A percentile compares a stretch with the other conserved stretches of the same genome.
Evolutionary conservation across 2,888 invertebrate genomes (phyloP).

Genomic region (Sinelater perroti): DNA sequence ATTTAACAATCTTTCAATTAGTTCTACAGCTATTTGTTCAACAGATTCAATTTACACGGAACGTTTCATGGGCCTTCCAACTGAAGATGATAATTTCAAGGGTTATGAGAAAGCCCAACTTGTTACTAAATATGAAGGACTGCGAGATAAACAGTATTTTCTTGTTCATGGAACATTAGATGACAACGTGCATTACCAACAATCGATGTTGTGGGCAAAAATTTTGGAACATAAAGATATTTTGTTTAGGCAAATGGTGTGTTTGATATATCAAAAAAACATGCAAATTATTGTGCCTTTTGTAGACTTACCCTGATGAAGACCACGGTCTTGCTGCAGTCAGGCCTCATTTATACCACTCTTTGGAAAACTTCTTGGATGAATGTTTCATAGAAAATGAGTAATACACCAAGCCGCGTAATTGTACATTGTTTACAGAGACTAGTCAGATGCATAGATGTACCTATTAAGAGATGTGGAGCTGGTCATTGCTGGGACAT

Average conservation of each 20-base stretch:
- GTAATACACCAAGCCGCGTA: conserved; percentile 1
- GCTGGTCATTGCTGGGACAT: not conserved
- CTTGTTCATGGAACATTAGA: conserved; percentile 94
- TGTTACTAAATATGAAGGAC: conserved; percentile 69
- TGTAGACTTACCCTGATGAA: conserved; percentile 93
- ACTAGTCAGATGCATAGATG: conserved; percentile 34
- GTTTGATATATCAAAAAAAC: not conserved
- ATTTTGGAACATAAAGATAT: conserved; percentile 86
- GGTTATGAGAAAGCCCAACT: conserved; percentile 83
- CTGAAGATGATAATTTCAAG: conserved; percentile 70
- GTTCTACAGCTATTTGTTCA: too few species aligned
- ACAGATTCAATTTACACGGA: conserved; percentile 97
- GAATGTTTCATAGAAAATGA: conserved; percentile 58
- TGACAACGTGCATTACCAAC: conserved; percentile 98
- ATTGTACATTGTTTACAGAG: conserved; percentile 18
- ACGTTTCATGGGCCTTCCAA: conserved; percentile 92
- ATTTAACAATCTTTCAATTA: not conserved
- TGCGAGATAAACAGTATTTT: conserved; percentile 80
- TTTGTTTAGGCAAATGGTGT: conserved; percentile 90
- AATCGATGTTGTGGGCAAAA: conserved; percentile 90
- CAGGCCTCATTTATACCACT: conserved; percentile 88
- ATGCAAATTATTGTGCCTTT: conserved; percentile 41
- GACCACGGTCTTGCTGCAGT: conserved; percentile 87
- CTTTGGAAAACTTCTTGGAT: conserved; percentile 83
- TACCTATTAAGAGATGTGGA: not conserved